A percentile compares a stretch with the other conserved stretches of the same genome.
Evolutionary conservation across 2,113 vertebrate genomes (phyloP).

Genomic region (Ornithorhynchus anatinus): DNA sequence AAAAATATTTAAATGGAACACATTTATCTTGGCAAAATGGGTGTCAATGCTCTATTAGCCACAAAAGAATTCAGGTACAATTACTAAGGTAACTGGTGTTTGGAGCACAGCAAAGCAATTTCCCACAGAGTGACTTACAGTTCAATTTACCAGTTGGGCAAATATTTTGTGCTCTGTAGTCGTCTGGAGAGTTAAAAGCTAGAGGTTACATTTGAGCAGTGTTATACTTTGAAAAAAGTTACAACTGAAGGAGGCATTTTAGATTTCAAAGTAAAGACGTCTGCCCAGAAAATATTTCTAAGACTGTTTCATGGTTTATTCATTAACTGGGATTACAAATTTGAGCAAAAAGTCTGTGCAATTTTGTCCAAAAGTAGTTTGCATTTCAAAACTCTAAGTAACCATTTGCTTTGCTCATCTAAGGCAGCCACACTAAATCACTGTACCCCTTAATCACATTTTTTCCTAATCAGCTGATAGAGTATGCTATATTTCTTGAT

Average conservation of each 20-base stretch:
- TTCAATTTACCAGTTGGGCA: conserved; percentile 86
- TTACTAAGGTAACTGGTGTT: conserved; percentile 84
- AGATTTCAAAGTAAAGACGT: conserved; percentile 39
- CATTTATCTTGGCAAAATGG: conserved; percentile 67
- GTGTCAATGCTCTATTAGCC: conserved; percentile 73
- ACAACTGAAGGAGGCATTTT: conserved; percentile 63
- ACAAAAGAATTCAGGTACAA: conserved; percentile 80
- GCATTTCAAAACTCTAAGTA: conserved; percentile 11
- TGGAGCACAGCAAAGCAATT: conserved; percentile 84
- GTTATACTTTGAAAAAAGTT: conserved; percentile 75
- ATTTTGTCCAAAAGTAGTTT: conserved; percentile 10
- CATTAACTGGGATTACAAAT: conserved; percentile 31
- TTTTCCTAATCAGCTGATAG: conserved; percentile 24
- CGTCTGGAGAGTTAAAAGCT: conserved; percentile 80
- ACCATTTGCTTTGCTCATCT: conserved; percentile 31
- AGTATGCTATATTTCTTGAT: conserved; percentile 39
- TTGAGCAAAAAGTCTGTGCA: conserved; percentile 16
- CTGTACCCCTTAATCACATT: conserved; percentile 31
- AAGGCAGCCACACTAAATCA: conserved; percentile 38
- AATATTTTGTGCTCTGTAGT: conserved; percentile 80
- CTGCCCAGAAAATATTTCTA: conserved; percentile 7
- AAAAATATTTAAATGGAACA: conserved; percentile 63
- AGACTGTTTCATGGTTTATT: conserved; percentile 25
- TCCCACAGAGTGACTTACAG: conserved; percentile 81
- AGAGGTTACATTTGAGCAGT: conserved; percentile 68